Conservation (phyloP, 2,113 vertebrate genomes). For the Macquaria australasica region DNA sequence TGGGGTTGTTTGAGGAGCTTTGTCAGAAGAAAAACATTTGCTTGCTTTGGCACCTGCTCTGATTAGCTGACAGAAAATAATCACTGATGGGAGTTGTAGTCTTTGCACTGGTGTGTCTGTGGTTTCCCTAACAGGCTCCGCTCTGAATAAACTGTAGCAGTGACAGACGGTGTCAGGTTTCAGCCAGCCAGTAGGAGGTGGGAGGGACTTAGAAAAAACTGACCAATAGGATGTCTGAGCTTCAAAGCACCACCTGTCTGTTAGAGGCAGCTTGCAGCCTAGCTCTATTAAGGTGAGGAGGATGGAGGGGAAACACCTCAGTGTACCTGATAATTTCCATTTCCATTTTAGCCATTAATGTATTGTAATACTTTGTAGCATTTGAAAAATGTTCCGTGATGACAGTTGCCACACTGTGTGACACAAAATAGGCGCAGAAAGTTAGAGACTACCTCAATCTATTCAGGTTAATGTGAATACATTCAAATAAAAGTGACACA, state of each 20-base stretch:
- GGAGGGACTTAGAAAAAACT: constrained; percentile 37
- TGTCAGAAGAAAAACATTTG: neutral
- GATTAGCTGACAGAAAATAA: constrained; percentile 5
- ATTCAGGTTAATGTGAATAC: too few relatives aligned
- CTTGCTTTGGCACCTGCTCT: neutral
- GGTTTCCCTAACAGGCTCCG: constrained; percentile 11
- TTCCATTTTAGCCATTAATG: too few relatives aligned
- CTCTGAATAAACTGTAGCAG: constrained; percentile 1
- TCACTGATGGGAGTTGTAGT: constrained; percentile 72
- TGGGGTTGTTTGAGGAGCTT: neutral
- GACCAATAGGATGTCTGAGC: constrained; percentile 60
- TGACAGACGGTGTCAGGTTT: constrained; percentile 62
- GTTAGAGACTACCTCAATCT: too few relatives aligned
- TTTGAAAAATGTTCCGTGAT: too few relatives aligned
- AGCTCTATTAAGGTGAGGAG: constrained; percentile 2
- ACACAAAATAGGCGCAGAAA: too few relatives aligned
- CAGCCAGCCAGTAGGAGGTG: constrained; percentile 44
- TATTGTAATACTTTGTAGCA: too few relatives aligned
- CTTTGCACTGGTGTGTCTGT: constrained; percentile 51
- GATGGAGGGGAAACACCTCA: neutral
- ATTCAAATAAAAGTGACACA: too few relatives aligned
- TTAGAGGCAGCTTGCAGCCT: neutral
- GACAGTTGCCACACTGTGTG: too few relatives aligned
- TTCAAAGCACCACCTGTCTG: constrained; percentile 58
- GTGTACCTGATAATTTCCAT: neutral